These are phyloP conservation scores for Mythimna lalbum DNA, from an alignment of 2,888 invertebrate species.

Conservation along the genomic window DNA sequence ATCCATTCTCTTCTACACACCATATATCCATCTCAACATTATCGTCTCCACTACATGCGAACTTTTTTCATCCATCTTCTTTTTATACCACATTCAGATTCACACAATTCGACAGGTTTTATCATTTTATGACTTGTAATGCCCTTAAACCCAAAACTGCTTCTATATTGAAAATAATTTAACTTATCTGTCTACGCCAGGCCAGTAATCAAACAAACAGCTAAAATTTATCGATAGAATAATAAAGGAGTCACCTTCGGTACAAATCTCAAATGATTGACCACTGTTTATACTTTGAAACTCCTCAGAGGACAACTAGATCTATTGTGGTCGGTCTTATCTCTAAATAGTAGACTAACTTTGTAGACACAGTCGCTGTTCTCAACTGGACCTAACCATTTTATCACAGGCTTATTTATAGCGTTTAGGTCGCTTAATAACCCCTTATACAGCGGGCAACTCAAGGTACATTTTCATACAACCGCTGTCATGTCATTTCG, in stretches of 20 bases:
- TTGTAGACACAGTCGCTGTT: not conserved
- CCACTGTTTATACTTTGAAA: not conserved
- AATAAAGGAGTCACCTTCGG: too few relatives aligned
- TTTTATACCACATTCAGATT: too few relatives aligned
- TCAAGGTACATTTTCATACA: too few relatives aligned
- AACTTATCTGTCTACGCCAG: not conserved
- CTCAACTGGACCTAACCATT: not conserved
- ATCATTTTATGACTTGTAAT: too few relatives aligned
- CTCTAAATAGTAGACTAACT: not conserved
- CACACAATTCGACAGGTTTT: too few relatives aligned
- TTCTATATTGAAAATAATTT: not conserved
- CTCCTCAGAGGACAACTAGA: not conserved
- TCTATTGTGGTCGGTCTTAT: slow-evolving; percentile 4
- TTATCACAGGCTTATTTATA: not conserved
- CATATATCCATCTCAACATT: too few relatives aligned
- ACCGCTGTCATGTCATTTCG: too few relatives aligned
- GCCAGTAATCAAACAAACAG: not conserved
- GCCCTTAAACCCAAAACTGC: too few relatives aligned
- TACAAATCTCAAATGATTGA: slow-evolving; percentile 7
- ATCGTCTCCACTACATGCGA: too few relatives aligned
- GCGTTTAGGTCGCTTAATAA: not conserved
- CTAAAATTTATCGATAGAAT: not conserved
- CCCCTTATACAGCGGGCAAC: too few relatives aligned
- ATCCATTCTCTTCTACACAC: too few relatives aligned
- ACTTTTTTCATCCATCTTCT: too few relatives aligned